These are phyloP conservation scores for Idaea straminata DNA, from an alignment of 2,888 invertebrate species.

Conservation along the genomic window DNA sequence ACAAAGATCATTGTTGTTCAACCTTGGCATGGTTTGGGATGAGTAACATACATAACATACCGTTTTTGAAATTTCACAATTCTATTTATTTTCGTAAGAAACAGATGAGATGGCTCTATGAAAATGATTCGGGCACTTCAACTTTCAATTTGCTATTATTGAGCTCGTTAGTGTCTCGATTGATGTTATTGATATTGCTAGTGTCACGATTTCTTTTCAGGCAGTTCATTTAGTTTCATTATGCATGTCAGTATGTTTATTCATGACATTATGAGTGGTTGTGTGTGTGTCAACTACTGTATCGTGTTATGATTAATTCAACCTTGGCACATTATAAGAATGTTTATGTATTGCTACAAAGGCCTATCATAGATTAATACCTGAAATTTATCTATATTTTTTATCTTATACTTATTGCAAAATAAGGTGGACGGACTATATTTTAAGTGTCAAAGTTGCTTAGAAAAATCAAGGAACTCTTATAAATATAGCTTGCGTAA, in stretches of 20 bases:
- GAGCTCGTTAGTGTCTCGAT: constrained; percentile 52
- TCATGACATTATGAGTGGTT: constrained; percentile 24
- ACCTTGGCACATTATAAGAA: constrained; percentile 34
- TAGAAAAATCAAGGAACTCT: too few relatives aligned
- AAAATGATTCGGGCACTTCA: constrained; percentile 47
- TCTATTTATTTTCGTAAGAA: constrained; percentile 57
- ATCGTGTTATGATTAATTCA: constrained; percentile 34
- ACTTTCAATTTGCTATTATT: constrained; percentile 51
- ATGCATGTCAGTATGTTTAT: constrained; percentile 35
- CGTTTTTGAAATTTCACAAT: constrained; percentile 45
- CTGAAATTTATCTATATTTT: neutral
- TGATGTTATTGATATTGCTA: constrained; percentile 33
- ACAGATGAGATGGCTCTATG: constrained; percentile 47
- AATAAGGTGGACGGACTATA: too few relatives aligned
- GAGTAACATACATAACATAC: constrained; percentile 35
- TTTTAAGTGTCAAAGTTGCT: too few relatives aligned
- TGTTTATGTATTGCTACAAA: constrained; percentile 20
- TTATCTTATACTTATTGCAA: neutral
- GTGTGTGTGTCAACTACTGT: constrained; percentile 38
- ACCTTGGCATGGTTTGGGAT: constrained; percentile 59
- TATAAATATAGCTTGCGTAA: too few relatives aligned
- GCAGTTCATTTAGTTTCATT: constrained; percentile 48
- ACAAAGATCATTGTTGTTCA: constrained; percentile 60
- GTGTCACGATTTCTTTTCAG: constrained; percentile 50
- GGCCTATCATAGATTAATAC: neutral